Evolutionary conservation across 1,140 invertebrate genomes (phyloP), one percentile per base, ranked within the genome.

Genomic region (Chrysomallon squamiferum): DNA sequence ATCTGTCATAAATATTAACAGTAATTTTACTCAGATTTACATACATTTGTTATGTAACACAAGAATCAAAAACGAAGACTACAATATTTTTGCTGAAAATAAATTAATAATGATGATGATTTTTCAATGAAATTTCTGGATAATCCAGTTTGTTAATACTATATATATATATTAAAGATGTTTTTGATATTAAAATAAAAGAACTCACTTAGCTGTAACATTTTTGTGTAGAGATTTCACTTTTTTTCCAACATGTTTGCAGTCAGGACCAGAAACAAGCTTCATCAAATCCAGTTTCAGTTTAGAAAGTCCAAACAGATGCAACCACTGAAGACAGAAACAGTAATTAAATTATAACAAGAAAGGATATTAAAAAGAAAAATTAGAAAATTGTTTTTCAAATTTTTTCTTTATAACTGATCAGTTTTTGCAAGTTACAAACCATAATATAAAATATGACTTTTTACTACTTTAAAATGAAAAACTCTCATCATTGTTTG

Each of bases 201-300:
- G 25, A 13, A 75, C 80, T 77, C 75, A 85, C 84, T 84, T 85
- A 18, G 85, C 85, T 25, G 80, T 75, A 6, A 85, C 78, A 52
- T 74, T 75, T 71, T 82, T 85, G 59, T 80, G 72, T 18, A 85
- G 66, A 47, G 78, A 50, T 62, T 81, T 83, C n/a, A 85, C 82
- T 58, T 62, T 65, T 20, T 80, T 73, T 52, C 80, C 80, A 50
- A 76, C 72, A 69, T 86, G 85, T 69, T 80, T 80, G 71, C 84
- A 86, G 66, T 85, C 85, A 15, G 83, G 83, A 15, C 81, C 82
- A 18, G 82, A 79, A 27, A 84, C 76, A 20, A 86, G 74, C 58
- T 79, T 83, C 59, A 78, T 75, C 18, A 86, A 73, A 67, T 86
- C 83, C 27, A 86, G 69, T 65, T 84, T 83, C 58, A 85, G 67